Conservation (phyloP, 2,797 vertebrate genomes). For the Sebastes flavidus region DNA sequence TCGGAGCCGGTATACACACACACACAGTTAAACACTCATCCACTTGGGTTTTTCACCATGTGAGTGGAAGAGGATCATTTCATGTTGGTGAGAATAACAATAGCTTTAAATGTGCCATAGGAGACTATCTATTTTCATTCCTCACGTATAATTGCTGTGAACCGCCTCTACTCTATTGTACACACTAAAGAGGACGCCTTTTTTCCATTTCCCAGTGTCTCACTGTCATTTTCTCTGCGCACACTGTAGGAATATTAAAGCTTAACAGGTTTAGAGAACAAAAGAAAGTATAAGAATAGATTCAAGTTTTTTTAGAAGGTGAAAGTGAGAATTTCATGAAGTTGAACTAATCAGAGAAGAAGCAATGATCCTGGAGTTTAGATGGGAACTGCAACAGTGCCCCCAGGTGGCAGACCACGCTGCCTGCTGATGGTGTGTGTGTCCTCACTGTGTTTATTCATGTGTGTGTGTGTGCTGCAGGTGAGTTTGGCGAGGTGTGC, state of each 20-base stretch:
- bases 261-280: slow-evolving; percentile 58
- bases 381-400: slow-evolving; percentile 75
- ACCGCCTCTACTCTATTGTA: slow-evolving; percentile 6
- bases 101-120: slow-evolving; percentile 41
- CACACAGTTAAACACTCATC: slow-evolving; percentile 2
- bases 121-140: slow-evolving; percentile 60
- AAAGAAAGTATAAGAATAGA: slow-evolving; percentile 58
- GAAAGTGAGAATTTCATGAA: slow-evolving; percentile 38
- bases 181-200: slow-evolving; percentile 9
- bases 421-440: neutral
- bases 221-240: slow-evolving; percentile 37
- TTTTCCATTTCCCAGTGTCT: slow-evolving; percentile 33
- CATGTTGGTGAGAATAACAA: slow-evolving; percentile 36
- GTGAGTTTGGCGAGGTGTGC: slow-evolving; percentile 96
- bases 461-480: slow-evolving; percentile 61
- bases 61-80: slow-evolving; percentile 12
- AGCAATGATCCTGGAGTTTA: slow-evolving; percentile 7
- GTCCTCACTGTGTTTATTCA: neutral
- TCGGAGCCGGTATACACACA: slow-evolving; percentile 87
- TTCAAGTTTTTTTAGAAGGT: slow-evolving; percentile 32
- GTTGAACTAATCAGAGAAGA: slow-evolving; percentile 57
- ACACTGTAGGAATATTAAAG: slow-evolving; percentile 52
- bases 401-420: slow-evolving; percentile 64
- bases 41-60: neutral
- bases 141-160: slow-evolving; percentile 26